These are phyloP conservation scores for Aporophyla lueneburgensis DNA, from an alignment of 2,888 invertebrate species.

Conservation along the genomic window DNA sequence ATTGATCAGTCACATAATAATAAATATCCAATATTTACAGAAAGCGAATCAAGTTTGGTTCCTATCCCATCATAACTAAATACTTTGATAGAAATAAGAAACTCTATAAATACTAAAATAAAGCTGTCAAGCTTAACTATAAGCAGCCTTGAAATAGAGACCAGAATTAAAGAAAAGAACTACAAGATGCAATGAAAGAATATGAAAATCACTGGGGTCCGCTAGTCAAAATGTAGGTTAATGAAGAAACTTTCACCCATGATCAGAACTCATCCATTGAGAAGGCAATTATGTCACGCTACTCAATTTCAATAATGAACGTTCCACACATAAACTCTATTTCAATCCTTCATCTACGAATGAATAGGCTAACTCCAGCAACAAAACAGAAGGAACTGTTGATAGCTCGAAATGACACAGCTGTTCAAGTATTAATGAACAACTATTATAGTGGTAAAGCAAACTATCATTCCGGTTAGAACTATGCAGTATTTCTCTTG, in stretches of 20 bases:
- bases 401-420: conserved; percentile 46
- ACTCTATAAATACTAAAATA: not conserved
- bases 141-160: not conserved
- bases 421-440: conserved; percentile 61
- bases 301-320: not conserved
- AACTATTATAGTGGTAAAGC: conserved; percentile 39
- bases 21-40: not conserved
- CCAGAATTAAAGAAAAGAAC: not conserved
- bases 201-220: not conserved
- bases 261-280: not conserved
- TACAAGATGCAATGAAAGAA: not conserved
- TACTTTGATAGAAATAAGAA: not conserved
- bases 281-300: not conserved
- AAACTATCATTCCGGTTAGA: conserved; percentile 42
- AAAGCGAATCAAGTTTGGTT: not conserved
- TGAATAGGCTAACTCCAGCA: conserved; percentile 22
- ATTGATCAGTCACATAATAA: too few relatives aligned
- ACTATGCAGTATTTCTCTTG: conserved; percentile 56
- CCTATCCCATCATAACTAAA: not conserved
- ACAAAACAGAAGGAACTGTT: conserved; percentile 35
- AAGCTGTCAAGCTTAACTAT: not conserved
- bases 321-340: conserved; percentile 16
- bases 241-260: not conserved
- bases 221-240: conserved; percentile 8
- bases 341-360: conserved; percentile 15